phyloP scores from a whole-genome alignment of 2,797 vertebrate genomes.

The Tachyglossus aculeatus region DNA sequence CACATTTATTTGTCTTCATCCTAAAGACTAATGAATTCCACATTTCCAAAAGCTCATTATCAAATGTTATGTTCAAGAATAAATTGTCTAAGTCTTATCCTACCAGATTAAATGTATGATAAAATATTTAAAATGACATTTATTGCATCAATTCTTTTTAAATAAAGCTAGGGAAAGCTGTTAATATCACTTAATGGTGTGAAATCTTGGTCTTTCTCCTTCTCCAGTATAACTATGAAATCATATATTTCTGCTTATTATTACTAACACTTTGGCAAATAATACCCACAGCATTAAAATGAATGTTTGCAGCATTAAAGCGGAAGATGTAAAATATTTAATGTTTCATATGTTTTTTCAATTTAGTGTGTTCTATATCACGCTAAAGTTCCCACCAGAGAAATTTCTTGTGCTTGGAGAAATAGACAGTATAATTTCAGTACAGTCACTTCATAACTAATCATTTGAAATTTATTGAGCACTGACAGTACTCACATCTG shows the following conservation, averaged over 20 bases:
- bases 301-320: slow-evolving; percentile 54
- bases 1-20: slow-evolving; percentile 29
- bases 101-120: slow-evolving; percentile 49
- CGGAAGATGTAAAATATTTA: slow-evolving; percentile 39
- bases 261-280: slow-evolving; percentile 52
- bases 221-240: slow-evolving; percentile 30
- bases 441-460: slow-evolving; percentile 38
- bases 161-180: slow-evolving; percentile 39
- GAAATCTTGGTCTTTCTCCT: slow-evolving; percentile 12
- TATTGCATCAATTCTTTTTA: slow-evolving; percentile 53
- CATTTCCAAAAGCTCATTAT: slow-evolving; percentile 44
- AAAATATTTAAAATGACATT: slow-evolving; percentile 57
- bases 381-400: slow-evolving; percentile 52
- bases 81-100: slow-evolving; percentile 42
- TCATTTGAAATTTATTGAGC: slow-evolving; percentile 9
- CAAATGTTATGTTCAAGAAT: slow-evolving; percentile 45
- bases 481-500: not conserved
- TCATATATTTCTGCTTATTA: slow-evolving; percentile 35
- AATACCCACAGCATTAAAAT: slow-evolving; percentile 37
- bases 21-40: slow-evolving; percentile 50
- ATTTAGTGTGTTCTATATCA: slow-evolving; percentile 51
- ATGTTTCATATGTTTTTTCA: slow-evolving; percentile 60
- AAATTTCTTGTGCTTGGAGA: slow-evolving; percentile 51
- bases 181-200: slow-evolving; percentile 45
- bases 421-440: slow-evolving; percentile 57